These are phyloP conservation scores for Nymphalis urticae DNA, from an alignment of 2,888 invertebrate genomes.

Conservation along the genomic window DNA sequence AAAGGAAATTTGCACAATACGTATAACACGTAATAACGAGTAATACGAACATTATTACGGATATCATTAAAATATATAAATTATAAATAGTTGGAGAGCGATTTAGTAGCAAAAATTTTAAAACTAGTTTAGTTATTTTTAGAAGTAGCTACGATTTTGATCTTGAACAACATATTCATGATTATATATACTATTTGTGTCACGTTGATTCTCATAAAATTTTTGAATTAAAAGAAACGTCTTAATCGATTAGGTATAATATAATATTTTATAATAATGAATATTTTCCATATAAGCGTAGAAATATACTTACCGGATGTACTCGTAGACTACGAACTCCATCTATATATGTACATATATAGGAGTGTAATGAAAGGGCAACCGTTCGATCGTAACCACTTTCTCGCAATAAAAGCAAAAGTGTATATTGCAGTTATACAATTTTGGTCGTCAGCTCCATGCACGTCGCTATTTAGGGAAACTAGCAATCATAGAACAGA, in stretches of 20 bases:
- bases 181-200: too few species aligned
- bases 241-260: too few species aligned
- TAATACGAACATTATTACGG: not conserved
- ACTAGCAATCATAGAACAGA: slow-evolving; percentile 37
- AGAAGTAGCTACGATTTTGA: too few species aligned
- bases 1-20: slow-evolving; percentile 30
- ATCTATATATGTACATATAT: not conserved
- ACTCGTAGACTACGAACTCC: not conserved
- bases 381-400: slow-evolving; percentile 25
- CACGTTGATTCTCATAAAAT: too few species aligned
- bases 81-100: not conserved
- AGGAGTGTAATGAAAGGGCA: slow-evolving; percentile 15
- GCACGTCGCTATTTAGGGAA: slow-evolving; percentile 41
- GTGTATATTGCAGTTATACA: slow-evolving; percentile 24
- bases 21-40: not conserved
- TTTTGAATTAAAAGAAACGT: too few species aligned
- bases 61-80: not conserved
- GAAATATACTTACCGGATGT: not conserved
- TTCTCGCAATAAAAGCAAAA: slow-evolving; percentile 31
- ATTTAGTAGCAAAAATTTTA: too few species aligned
- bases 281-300: not conserved
- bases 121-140: too few species aligned
- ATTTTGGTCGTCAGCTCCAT: slow-evolving; percentile 31
- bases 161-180: too few species aligned
- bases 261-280: too few species aligned